phyloP scores from a whole-genome alignment of 2,888 invertebrate genomes.

The Orthosia cruda region DNA sequence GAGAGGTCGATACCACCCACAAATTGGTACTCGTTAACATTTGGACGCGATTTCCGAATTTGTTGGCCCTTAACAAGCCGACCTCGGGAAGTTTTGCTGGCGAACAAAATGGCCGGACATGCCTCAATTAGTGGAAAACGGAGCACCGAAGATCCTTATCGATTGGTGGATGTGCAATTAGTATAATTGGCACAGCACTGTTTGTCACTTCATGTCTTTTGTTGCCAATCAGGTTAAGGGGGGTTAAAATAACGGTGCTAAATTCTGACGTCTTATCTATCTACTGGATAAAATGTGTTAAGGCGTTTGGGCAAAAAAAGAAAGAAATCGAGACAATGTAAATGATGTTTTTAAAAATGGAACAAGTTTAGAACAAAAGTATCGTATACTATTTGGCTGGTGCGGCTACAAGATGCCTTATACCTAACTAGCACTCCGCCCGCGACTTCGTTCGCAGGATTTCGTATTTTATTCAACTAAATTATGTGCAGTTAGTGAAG shows the following conservation, averaged over 20 bases:
- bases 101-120: constrained; percentile 87
- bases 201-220: constrained; percentile 42
- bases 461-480: no score
- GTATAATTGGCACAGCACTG: constrained; percentile 59
- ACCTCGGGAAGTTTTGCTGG: constrained; percentile 82
- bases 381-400: no score
- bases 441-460: no score
- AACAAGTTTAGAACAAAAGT: no score
- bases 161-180: constrained; percentile 72
- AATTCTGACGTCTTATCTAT: background rate
- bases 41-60: constrained; percentile 89
- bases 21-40: constrained; percentile 90
- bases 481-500: no score
- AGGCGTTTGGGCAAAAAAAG: background rate
- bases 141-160: constrained; percentile 74
- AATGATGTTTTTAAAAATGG: no score
- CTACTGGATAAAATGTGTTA: background rate
- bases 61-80: constrained; percentile 86
- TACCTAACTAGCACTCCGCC: no score
- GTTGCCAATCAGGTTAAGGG: constrained; percentile 10
- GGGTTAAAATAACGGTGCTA: background rate
- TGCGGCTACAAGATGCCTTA: no score
- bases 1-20: constrained; percentile 79
- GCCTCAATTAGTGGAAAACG: constrained; percentile 85
- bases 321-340: no score